phyloP scores from a whole-genome alignment of 2,888 invertebrate species.

The Andrena haemorrhoa region DNA sequence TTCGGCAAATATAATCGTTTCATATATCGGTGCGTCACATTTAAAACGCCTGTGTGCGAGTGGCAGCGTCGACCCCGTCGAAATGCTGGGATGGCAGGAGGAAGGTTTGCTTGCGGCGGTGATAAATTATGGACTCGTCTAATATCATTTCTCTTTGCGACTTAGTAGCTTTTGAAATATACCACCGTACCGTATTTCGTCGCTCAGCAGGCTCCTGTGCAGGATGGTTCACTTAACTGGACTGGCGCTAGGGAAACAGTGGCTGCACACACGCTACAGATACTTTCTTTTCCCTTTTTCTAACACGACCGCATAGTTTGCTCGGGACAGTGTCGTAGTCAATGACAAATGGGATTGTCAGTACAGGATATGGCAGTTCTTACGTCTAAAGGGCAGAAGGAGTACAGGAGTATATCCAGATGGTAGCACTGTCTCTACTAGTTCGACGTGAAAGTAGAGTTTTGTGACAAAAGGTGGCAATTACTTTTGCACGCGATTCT shows the following conservation, averaged over 20 bases:
- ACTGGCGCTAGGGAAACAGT: constrained; percentile 6
- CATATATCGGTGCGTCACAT: constrained; percentile 39
- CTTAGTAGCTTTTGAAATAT: constrained; percentile 53
- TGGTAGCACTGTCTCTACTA: no score
- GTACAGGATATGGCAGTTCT: no score
- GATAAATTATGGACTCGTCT: constrained; percentile 54
- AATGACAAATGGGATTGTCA: neutral
- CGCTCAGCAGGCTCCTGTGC: constrained; percentile 23
- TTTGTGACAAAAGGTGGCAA: no score
- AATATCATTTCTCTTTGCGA: constrained; percentile 47
- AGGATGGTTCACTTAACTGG: constrained; percentile 46
- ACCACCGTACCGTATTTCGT: constrained; percentile 49
- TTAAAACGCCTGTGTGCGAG: constrained; percentile 30
- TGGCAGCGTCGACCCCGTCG: constrained; percentile 10
- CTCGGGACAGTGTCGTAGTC: neutral
- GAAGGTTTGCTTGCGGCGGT: constrained; percentile 47
- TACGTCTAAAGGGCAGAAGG: no score
- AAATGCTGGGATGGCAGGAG: neutral
- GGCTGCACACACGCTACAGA: neutral
- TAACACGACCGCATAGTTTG: neutral
- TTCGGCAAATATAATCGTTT: constrained; percentile 54
- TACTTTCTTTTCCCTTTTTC: neutral
- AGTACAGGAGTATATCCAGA: no score
- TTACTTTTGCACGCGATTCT: neutral
- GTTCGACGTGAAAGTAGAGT: no score